phyloP scores from a whole-genome alignment of 1,140 invertebrate species.

The Fopius arisanus region DNA sequence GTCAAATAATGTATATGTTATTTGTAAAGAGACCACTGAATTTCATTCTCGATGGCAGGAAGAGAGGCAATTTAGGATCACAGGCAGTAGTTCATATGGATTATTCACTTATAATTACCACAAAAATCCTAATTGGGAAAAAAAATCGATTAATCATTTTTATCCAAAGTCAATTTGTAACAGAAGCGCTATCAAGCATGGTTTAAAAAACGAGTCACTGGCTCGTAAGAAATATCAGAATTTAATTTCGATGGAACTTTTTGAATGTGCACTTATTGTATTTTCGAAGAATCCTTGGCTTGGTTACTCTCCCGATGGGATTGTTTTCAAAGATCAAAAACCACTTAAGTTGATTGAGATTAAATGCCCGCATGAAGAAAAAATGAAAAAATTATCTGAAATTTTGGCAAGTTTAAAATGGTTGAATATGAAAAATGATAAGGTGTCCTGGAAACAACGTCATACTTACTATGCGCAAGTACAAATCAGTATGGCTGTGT shows the following conservation, averaged over 20 bases:
- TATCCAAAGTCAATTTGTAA: conserved; percentile 1
- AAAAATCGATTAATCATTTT: conserved; percentile 28
- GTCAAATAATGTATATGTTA: neutral
- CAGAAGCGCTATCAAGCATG: conserved; percentile 14
- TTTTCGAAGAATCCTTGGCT: conserved; percentile 28
- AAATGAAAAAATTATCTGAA: conserved; percentile 19
- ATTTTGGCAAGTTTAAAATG: conserved; percentile 16
- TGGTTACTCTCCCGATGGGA: conserved; percentile 32
- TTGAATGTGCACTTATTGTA: conserved; percentile 16
- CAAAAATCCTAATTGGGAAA: conserved; percentile 27
- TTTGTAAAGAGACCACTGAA: neutral
- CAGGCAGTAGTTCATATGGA: neutral
- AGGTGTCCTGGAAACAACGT: conserved; percentile 27
- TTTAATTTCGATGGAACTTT: neutral
- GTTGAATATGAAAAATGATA: neutral
- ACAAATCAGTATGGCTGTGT: conserved; percentile 36
- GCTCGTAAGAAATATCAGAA: conserved; percentile 17
- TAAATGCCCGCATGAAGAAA: conserved; percentile 36
- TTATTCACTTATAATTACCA: conserved; percentile 24
- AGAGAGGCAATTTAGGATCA: conserved; percentile 17
- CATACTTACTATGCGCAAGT: conserved; percentile 36
- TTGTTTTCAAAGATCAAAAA: conserved; percentile 24
- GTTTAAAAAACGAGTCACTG: conserved; percentile 13
- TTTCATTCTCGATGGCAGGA: neutral
- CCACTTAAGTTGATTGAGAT: conserved; percentile 33